phyloP scores from a whole-genome alignment of 2,113 vertebrate species.

The Oreotrochilus melanogaster region DNA sequence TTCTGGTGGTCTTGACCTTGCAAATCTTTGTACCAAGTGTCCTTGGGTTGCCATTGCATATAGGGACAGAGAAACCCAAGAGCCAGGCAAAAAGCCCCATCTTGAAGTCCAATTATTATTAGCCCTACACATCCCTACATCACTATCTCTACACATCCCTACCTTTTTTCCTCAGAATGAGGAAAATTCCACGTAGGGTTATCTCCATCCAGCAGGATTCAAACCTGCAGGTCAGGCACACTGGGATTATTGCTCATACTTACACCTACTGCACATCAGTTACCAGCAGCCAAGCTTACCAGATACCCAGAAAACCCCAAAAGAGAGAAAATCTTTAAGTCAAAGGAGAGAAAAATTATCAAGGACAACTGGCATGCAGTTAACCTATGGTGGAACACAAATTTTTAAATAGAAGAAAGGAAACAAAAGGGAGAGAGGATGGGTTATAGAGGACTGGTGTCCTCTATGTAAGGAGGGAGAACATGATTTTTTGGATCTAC shows the following conservation, averaged over 20 bases:
- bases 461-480: not conserved
- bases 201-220: not conserved
- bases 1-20: not conserved
- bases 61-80: not conserved
- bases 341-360: not conserved
- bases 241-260: rapidly evolving
- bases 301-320: not conserved
- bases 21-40: not conserved
- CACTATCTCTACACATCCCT: not conserved
- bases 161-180: not conserved
- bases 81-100: not conserved
- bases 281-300: not conserved
- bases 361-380: not conserved
- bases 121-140: not conserved
- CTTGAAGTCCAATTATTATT: not conserved
- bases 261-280: not conserved
- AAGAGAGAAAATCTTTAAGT: not conserved
- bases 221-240: not conserved
- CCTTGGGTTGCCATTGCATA: not conserved
- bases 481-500: not conserved
- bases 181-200: not conserved
- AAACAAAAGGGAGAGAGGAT: not conserved
- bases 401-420: not conserved
- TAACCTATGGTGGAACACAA: not conserved
- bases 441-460: too few species aligned